These are phyloP conservation scores for Oxyura jamaicensis DNA, from an alignment of 2,113 vertebrate genomes.

Conservation along the genomic window DNA sequence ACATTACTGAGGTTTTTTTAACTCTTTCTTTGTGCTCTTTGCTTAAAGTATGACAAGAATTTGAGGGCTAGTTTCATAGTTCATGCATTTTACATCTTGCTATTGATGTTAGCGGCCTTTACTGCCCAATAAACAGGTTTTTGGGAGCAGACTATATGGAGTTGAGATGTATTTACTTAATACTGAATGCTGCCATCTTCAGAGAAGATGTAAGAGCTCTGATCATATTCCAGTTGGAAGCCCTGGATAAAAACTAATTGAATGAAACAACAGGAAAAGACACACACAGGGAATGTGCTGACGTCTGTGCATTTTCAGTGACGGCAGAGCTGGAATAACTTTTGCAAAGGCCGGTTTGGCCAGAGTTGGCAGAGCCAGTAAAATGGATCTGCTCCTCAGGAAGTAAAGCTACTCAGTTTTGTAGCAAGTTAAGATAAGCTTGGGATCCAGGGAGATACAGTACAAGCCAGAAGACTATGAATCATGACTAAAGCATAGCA, in stretches of 20 bases:
- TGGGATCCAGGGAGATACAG: not conserved
- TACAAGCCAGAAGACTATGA: not conserved
- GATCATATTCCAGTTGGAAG: not conserved
- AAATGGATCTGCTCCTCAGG: not conserved
- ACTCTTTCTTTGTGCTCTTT: not conserved
- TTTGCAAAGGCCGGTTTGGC: not conserved
- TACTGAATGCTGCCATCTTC: not conserved
- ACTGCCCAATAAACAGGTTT: not conserved
- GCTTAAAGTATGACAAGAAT: not conserved
- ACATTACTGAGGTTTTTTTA: not conserved
- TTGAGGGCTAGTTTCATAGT: not conserved
- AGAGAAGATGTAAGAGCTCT: not conserved
- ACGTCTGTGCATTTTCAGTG: not conserved
- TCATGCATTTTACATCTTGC: not conserved
- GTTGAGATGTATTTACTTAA: accelerated
- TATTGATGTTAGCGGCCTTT: not conserved
- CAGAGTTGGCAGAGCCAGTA: not conserved
- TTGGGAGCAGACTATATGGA: not conserved
- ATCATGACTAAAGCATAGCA: not conserved
- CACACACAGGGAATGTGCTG: not conserved
- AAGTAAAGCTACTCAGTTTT: not conserved
- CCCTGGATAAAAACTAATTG: not conserved
- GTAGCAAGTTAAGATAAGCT: not conserved
- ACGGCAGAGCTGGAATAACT: not conserved
- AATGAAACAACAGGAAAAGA: not conserved